Conservation (phyloP, 2,888 invertebrate genomes). For the Caenorhabditis zanzibari region DNA sequence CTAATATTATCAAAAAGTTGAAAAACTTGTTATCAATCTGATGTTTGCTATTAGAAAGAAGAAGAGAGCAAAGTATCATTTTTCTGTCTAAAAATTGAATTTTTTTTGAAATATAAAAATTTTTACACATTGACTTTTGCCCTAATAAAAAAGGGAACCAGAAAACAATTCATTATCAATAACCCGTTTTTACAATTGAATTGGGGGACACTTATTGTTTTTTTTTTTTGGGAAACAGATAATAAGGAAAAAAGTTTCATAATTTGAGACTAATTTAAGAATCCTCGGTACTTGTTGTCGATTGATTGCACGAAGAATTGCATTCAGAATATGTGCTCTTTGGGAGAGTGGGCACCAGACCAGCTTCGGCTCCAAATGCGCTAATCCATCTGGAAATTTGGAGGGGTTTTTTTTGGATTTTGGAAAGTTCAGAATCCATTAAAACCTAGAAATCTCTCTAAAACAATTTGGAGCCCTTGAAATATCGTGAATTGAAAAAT, state of each 20-base stretch:
- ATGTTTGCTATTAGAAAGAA: conserved; percentile 1
- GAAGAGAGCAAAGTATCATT: conserved; percentile 4
- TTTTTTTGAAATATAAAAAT: too few relatives aligned
- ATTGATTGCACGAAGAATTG: conserved; percentile 57
- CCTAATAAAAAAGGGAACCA: not conserved
- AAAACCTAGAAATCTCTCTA: too few relatives aligned
- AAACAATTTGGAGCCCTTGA: too few relatives aligned
- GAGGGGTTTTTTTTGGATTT: too few relatives aligned
- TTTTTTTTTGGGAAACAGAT: too few relatives aligned
- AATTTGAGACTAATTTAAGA: not conserved
- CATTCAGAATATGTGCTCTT: conserved; percentile 37
- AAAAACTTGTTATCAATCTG: conserved; percentile 24
- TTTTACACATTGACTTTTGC: conserved; percentile 12
- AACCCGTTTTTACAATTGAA: conserved; percentile 30
- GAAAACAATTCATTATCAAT: conserved; percentile 42
- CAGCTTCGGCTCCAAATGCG: conserved; percentile 61
- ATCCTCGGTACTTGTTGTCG: conserved; percentile 58
- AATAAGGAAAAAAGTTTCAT: not conserved
- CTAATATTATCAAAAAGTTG: not conserved
- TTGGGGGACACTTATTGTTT: not conserved
- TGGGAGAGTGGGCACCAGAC: conserved; percentile 1
- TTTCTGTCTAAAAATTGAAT: conserved; percentile 7
- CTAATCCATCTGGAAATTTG: conserved; percentile 53
- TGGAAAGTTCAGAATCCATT: too few relatives aligned
- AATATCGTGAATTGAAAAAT: too few relatives aligned